A percentile compares a stretch with the other conserved stretches of the same genome.
phyloP scores from a whole-genome alignment of 2,113 vertebrate species.

The Ictalurus punctatus region DNA sequence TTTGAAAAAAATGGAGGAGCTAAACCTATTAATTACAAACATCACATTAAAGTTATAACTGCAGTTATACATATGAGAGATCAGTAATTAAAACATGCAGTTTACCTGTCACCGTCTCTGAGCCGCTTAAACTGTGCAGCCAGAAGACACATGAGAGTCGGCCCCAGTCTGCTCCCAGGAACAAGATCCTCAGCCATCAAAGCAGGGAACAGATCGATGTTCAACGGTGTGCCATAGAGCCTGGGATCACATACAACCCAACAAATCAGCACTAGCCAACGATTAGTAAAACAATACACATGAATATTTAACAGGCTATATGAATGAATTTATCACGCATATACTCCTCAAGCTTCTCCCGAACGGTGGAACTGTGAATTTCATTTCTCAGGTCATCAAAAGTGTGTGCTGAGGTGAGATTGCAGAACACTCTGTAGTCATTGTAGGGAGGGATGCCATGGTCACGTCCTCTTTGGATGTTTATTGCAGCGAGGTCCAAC shows the following conservation, averaged over 20 bases:
- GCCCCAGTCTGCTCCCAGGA: slow-evolving; percentile 89
- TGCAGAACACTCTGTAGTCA: slow-evolving; percentile 95
- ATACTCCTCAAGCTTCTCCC: slow-evolving; percentile 91
- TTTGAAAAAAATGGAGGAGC: background rate
- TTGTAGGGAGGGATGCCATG: slow-evolving; percentile 96
- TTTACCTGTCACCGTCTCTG: slow-evolving; percentile 91
- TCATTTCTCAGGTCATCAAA: slow-evolving; percentile 94
- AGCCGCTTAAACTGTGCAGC: slow-evolving; percentile 86
- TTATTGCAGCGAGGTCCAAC: slow-evolving; percentile 95
- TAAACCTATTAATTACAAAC: background rate
- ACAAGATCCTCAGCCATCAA: slow-evolving; percentile 94
- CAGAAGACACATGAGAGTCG: slow-evolving; percentile 93
- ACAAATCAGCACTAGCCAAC: background rate
- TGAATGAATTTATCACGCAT: background rate
- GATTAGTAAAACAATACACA: slow-evolving; percentile 33
- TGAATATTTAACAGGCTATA: background rate
- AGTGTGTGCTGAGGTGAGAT: slow-evolving; percentile 85
- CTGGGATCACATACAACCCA: slow-evolving; percentile 64
- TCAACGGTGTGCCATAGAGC: slow-evolving; percentile 90
- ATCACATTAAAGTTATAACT: background rate
- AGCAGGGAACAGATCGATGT: slow-evolving; percentile 95
- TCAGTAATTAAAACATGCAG: background rate
- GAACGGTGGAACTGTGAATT: slow-evolving; percentile 86
- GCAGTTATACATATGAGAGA: background rate
- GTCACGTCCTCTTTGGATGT: slow-evolving; percentile 94